phyloP scores from a whole-genome alignment of 2,888 invertebrate species.

The Drosophila eohydei region DNA sequence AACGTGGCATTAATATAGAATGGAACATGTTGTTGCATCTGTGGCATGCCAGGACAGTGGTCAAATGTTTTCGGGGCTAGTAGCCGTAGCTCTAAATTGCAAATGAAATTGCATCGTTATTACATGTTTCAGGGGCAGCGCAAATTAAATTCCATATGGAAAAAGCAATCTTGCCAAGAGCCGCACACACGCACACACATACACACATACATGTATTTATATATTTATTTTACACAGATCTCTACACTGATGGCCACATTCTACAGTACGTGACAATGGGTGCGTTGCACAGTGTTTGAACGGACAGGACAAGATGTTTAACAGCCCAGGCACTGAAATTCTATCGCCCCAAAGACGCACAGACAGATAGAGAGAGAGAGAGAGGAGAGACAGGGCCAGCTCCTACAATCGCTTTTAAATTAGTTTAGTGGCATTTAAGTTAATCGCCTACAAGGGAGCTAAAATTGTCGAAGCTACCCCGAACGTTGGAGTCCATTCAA shows the following conservation, averaged over 20 bases:
- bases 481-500: constrained; percentile 40
- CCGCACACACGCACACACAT: constrained; percentile 31
- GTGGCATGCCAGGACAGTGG: constrained; percentile 39
- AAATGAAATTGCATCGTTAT: constrained; percentile 82
- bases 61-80: constrained; percentile 26
- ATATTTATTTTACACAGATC: constrained; percentile 71
- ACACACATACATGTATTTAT: constrained; percentile 21
- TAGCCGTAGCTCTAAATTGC: constrained; percentile 57
- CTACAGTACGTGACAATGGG: constrained; percentile 75
- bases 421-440: constrained; percentile 83
- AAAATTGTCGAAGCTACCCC: constrained; percentile 62
- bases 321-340: constrained; percentile 68
- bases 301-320: constrained; percentile 71
- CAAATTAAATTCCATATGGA: constrained; percentile 84
- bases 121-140: constrained; percentile 79
- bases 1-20: constrained; percentile 21
- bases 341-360: constrained; percentile 44
- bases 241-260: constrained; percentile 54
- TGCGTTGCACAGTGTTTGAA: constrained; percentile 21
- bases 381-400: constrained; percentile 31
- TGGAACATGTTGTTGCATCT: constrained; percentile 20
- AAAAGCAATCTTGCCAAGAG: constrained; percentile 77
- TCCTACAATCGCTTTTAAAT: constrained; percentile 84
- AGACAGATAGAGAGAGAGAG: constrained; percentile 1
- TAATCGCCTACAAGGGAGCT: constrained; percentile 81